Evolutionary conservation across 2,797 vertebrate genomes (phyloP).

Genomic region (Pagetopsis macropterus): DNA sequence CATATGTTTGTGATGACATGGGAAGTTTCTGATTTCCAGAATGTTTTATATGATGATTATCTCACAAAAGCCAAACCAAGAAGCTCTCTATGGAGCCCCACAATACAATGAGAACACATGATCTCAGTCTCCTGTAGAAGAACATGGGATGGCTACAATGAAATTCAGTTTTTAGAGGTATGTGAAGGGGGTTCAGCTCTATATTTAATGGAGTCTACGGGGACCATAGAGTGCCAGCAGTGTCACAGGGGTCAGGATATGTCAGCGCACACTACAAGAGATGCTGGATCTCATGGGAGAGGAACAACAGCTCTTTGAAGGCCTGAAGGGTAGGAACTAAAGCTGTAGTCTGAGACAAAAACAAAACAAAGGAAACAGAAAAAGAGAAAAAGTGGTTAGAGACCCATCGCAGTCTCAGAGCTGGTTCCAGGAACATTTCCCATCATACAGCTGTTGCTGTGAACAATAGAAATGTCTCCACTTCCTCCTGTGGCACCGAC

Average conservation of each 20-base stretch:
- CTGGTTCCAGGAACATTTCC: constrained; percentile 53
- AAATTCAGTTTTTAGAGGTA: constrained; percentile 18
- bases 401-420: constrained; percentile 36
- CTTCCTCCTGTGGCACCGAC: constrained; percentile 54
- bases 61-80: constrained; percentile 19
- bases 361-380: constrained; percentile 35
- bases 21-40: background rate
- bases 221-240: constrained; percentile 6
- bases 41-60: constrained; percentile 19
- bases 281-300: constrained; percentile 26
- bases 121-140: constrained; percentile 13
- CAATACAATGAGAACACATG: constrained; percentile 12
- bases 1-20: background rate
- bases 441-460: constrained; percentile 63
- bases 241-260: constrained; percentile 9
- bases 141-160: constrained; percentile 14
- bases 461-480: constrained; percentile 58
- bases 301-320: constrained; percentile 31
- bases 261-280: constrained; percentile 24
- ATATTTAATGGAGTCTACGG: constrained; percentile 35
- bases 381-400: constrained; percentile 32
- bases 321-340: constrained; percentile 20
- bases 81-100: constrained; percentile 14
- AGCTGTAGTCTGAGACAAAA: constrained; percentile 41
- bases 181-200: constrained; percentile 29